These are phyloP conservation scores for Neopipo cinnamomea DNA, from an alignment of 2,113 vertebrate species.

Conservation along the genomic window DNA sequence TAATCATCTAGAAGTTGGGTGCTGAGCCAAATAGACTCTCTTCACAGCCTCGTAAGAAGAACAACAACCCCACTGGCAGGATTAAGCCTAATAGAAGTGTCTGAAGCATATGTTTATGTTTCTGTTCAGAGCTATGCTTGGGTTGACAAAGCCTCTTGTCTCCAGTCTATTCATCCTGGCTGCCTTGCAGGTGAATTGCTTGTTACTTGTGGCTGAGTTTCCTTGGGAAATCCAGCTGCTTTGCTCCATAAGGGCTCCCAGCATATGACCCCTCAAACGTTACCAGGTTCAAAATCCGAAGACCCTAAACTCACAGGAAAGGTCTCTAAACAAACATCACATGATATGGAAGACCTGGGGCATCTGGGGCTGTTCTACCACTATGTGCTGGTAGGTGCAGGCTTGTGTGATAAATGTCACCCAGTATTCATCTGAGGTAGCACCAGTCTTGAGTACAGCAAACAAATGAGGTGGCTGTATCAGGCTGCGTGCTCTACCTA, in stretches of 20 bases:
- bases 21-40: neutral
- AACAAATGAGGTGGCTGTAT: neutral
- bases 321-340: neutral
- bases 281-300: neutral
- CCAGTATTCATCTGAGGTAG: neutral
- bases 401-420: neutral
- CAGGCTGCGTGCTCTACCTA: neutral
- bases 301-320: neutral
- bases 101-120: neutral
- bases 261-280: neutral
- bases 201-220: neutral
- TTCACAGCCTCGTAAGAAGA: neutral
- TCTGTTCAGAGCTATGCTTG: neutral
- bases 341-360: neutral
- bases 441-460: neutral
- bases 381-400: neutral
- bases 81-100: neutral
- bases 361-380: rapidly evolving
- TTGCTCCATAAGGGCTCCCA: neutral
- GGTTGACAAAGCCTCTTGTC: neutral
- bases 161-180: neutral
- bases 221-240: neutral
- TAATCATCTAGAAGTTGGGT: neutral
- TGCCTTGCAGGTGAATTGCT: neutral
- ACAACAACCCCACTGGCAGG: neutral